Percentiles rank a stretch among this genome's conserved stretches.
These are phyloP conservation scores for Eupithecia exiguata DNA, from an alignment of 2,888 invertebrate genomes.

Conservation along the genomic window DNA sequence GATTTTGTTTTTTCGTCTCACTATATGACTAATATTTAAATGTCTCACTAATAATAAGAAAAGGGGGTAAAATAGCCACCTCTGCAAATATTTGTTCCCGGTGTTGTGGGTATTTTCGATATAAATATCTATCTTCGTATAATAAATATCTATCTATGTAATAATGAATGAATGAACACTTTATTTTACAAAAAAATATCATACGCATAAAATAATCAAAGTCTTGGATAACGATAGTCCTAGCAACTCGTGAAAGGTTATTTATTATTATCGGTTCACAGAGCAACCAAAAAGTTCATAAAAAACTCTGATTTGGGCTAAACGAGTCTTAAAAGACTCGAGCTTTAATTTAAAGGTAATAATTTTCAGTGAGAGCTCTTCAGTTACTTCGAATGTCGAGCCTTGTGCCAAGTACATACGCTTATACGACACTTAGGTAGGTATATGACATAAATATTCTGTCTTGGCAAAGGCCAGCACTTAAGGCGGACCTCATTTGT, in stretches of 20 bases:
- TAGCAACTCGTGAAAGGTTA: neutral
- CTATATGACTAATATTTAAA: neutral
- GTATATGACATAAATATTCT: conserved; percentile 34
- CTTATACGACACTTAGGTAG: conserved; percentile 9
- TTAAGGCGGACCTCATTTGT: conserved; percentile 32
- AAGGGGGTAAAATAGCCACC: neutral
- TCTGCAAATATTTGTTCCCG: neutral
- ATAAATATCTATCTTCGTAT: no score
- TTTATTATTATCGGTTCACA: neutral
- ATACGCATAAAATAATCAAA: no score
- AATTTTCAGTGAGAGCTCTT: conserved; percentile 15
- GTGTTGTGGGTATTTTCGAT: no score
- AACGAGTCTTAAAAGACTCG: neutral
- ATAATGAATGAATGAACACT: no score
- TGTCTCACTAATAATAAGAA: no score
- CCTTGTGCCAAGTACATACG: conserved; percentile 22
- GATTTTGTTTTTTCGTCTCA: no score
- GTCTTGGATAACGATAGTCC: no score
- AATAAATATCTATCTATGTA: no score
- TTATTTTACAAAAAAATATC: no score
- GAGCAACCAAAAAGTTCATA: neutral
- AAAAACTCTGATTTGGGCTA: neutral
- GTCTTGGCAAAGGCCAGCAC: conserved; percentile 38
- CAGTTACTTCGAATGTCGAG: conserved; percentile 15
- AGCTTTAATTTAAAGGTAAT: neutral